Evolutionary conservation across 1,140 invertebrate species (phyloP).

Genomic region (Microvelia longipes): DNA sequence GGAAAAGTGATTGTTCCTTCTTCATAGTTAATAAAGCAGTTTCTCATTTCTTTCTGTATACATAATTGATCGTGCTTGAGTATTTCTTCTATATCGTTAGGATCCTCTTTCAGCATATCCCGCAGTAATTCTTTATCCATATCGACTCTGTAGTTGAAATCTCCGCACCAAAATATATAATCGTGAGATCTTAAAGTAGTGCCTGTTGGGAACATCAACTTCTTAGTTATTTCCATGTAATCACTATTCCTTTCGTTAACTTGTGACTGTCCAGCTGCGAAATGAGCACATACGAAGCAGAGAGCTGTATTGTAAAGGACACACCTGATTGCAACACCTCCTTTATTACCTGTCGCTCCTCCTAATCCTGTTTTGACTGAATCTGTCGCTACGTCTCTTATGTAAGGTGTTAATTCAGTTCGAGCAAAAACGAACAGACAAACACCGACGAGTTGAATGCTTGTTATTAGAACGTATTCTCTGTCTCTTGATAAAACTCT

Average conservation of each 20-base stretch:
- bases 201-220: conserved; percentile 30
- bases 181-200: conserved; percentile 86
- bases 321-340: conserved; percentile 86
- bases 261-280: conserved; percentile 17
- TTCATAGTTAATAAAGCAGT: conserved; percentile 87
- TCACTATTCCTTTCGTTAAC: conserved; percentile 83
- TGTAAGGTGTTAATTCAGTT: conserved; percentile 67
- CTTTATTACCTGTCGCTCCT: conserved; percentile 57
- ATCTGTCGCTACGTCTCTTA: conserved; percentile 85
- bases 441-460: conserved; percentile 93
- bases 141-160: conserved; percentile 98
- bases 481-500: conserved; percentile 77
- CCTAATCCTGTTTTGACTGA: conserved; percentile 95
- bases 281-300: conserved; percentile 42
- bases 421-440: conserved; percentile 90
- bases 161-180: conserved; percentile 98
- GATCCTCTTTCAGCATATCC: conserved; percentile 48
- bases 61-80: conserved; percentile 79
- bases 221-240: conserved; percentile 84
- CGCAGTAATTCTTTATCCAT: conserved; percentile 90
- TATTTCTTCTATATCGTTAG: conserved; percentile 58
- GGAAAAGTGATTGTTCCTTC: conserved; percentile 85
- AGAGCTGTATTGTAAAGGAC: conserved; percentile 81
- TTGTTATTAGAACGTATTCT: conserved; percentile 82
- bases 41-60: conserved; percentile 56